Base-by-base conservation (phyloP, 1,140 invertebrate genomes). In the Zaprionus davidi region DNA sequence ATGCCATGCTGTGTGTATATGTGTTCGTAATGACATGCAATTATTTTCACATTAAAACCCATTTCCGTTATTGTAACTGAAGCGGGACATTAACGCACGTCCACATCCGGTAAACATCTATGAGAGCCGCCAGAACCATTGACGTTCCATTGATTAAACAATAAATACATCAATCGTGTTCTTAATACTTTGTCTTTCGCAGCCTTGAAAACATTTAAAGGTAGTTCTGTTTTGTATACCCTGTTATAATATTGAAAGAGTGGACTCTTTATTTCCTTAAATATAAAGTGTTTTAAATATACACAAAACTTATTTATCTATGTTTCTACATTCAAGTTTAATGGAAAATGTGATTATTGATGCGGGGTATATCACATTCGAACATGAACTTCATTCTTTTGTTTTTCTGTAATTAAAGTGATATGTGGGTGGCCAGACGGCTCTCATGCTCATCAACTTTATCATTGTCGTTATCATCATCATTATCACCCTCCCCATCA, bases 1-100 rank as follows among this genome's bases (percentile, higher is more conserved):
- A 63, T 24, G 24, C 57, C 3, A 12, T 13, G 5, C 2, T 17
- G 49, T 68, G 44, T 68, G 15, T 31, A 24, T 41, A 17, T 70
- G 56, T 60, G 2, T 38, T 9, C 22, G 59, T 63, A 83, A 84
- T 87, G 81, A 88, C 73, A 83, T 84, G 84, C 83, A 88, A 87
- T 87, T 87, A 87, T 87, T 78, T 87, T 80, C 78, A 53, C 70
- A 88, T 87, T 88, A 88, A 86, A 87, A 81, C 74, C 60, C 84
- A 83, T 87, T 87, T 80, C 71, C 83, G 71, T 81, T 78, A 76
- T 83, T 83, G 84, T 81, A 81, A 80, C 77, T 79, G 80, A 80
- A 78, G 77, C 71, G 68, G 81, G 57, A 67, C 78, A 78, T 84
- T 85, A 85, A 84, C 71, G 70, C 70, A 68, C 59, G 31, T 63